phyloP scores from a whole-genome alignment of 2,797 vertebrate genomes.

The Xenops minutus region DNA sequence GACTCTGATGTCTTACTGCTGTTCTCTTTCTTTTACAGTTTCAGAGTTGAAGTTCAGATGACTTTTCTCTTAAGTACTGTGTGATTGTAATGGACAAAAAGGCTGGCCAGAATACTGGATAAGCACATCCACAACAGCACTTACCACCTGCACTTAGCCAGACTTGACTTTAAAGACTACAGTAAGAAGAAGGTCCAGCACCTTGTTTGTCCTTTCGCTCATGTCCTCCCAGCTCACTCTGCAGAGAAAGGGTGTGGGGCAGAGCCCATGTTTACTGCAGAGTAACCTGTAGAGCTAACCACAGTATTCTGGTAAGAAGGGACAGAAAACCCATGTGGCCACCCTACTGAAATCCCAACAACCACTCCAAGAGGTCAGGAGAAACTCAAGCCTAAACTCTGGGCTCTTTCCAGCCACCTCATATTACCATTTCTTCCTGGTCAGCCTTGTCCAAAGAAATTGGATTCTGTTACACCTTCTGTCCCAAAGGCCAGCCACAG shows the following conservation, averaged over 20 bases:
- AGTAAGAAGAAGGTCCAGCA: neutral
- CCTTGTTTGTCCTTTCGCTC: neutral
- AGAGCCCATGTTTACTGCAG: neutral
- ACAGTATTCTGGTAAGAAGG: neutral
- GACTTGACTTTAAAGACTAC: neutral
- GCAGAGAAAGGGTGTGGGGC: neutral
- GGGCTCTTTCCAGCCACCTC: neutral
- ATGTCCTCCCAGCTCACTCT: accelerated
- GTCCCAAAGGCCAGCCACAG: neutral
- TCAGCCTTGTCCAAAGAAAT: neutral
- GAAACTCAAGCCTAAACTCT: neutral
- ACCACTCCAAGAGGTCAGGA: accelerated
- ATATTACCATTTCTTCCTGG: neutral
- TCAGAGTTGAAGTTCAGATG: neutral
- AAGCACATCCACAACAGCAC: neutral
- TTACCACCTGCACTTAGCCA: neutral
- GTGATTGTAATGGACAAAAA: neutral
- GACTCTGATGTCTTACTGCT: neutral
- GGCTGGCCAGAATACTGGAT: neutral
- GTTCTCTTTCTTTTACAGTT: neutral
- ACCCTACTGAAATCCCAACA: neutral
- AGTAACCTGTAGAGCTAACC: neutral
- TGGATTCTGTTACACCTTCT: neutral
- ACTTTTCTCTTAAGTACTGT: neutral
- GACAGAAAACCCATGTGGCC: neutral